Base-by-base conservation (phyloP, 2,888 invertebrate genomes). In the Cenopis cana region DNA sequence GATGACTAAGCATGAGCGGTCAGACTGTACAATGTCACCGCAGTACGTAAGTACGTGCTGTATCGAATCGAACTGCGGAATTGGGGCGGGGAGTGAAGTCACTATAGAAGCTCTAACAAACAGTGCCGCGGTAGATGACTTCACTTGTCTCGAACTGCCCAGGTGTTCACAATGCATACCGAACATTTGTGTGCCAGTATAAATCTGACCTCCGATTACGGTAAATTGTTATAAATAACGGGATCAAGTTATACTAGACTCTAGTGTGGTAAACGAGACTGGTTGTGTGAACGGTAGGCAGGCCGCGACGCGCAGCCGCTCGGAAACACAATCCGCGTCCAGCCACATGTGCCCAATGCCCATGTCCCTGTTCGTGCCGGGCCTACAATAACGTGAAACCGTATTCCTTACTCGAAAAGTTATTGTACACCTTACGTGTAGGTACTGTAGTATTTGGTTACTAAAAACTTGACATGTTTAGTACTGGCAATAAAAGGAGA, bases 1-100 rank as follows among this genome's bases (percentile, higher is more conserved):
- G 62, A 52, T 64, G 52, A 64, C 52, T 64, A 64, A 64, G 20
- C 52, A 36, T 17, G 36, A n/a, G 64, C 64, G 64, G 52, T 64
- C 64, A 64, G 52, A 18, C 14, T 20, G 18, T 54, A 36, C 62
- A 64, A 64, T 64, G 64, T 64, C 64, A 64, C 52, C 52, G 36
- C 20, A 9, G n/a, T 64, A 38, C 50, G 49, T 50, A 36, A 9
- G n/a, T 64, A 38, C 50, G 49, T 50, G 52, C 20, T 50, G 50
- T 18, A 20, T 38, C 20, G 20, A 38, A 20, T 38, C 20, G 20
- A 38, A 38, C 14, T 52, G 52, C 18, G 64, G 52, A 18, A 24
- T 52, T n/a, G 10, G 52, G 24, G 24, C 18, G 62, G 29, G 41
- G 41, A 11, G 60, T 68, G 60, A 68, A 41, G 36, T 68, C 68